Base-by-base conservation (phyloP, 1,140 invertebrate species). In the Leucophenga varia region DNA sequence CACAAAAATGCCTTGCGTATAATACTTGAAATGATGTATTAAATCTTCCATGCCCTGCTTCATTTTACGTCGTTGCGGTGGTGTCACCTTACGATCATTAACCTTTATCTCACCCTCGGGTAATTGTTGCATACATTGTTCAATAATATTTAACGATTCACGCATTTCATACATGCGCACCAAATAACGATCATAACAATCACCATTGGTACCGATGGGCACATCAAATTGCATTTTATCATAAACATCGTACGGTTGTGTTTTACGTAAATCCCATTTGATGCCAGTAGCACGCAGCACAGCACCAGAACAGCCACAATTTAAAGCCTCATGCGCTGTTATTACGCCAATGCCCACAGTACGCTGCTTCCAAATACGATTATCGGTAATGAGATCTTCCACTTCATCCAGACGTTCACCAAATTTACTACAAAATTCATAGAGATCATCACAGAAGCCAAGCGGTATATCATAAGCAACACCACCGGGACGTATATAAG, bases 1-100 rank as follows among this genome's bases (percentile, higher is more conserved):
- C 8, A 94, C 91, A 40, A 80, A 76, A 61, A 84, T 89, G 6
- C 91, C 91, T 76, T 90, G 86, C 7, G 86, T 84, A 59, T 84
- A 93, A 46, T 90, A 77, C 75, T 93, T 93, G 64, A 93, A 93
- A 61, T 93, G 91, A 75, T 94, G 90, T 59, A 93, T 93, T 12
- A 93, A 68, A 12, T 89, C 82, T 75, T 94, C 91, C 91, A 93
- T 93, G 7, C 87, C 89, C 16, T 81, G 81, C 80, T 95, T 95
- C 92, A 95, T 95, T 77, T 92, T 87, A 6, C 74, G 75, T 52
- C 91, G 75, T 28, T 75, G 82, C 7, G 93, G 92, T 2, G 90
- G 85, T 8, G 79, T 78, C 28, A 95, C 78, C 79, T 95, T 95
- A 25, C 84, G 79, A 75, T 95, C 91, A 69, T 95, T 92, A 1